A percentile compares a stretch with the other conserved stretches of the same genome.
Evolutionary conservation across 2,888 invertebrate species (phyloP).

Genomic region (Acanthosoma haemorrhoidale): DNA sequence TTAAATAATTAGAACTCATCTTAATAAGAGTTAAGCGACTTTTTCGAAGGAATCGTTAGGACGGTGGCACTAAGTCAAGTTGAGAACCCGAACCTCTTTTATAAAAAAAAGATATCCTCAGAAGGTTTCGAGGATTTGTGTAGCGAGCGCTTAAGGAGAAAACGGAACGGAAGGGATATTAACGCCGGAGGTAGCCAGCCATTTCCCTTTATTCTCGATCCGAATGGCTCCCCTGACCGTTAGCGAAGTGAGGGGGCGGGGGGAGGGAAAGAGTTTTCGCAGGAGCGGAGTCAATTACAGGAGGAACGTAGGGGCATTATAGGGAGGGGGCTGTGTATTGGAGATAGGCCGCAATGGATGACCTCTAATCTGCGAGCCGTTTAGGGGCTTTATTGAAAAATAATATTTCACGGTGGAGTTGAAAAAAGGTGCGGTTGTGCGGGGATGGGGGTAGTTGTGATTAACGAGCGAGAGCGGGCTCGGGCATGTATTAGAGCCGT

Average conservation of each 20-base stretch:
- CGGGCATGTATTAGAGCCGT: neutral
- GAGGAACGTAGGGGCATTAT: neutral
- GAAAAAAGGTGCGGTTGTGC: constrained; percentile 11
- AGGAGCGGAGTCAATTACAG: constrained; percentile 2
- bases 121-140: neutral
- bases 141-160: neutral
- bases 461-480: neutral
- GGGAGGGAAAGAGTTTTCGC: neutral
- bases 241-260: too few species aligned
- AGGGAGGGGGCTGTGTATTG: constrained; percentile 1
- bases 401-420: constrained; percentile 31
- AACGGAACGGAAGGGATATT: neutral
- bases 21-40: too few species aligned
- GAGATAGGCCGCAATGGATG: constrained; percentile 13
- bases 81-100: neutral
- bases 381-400: constrained; percentile 33
- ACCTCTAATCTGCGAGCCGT: constrained; percentile 21
- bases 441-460: neutral
- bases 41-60: too few species aligned
- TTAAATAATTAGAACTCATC: too few species aligned
- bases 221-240: neutral
- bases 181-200: neutral
- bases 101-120: neutral
- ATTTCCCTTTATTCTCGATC: too few species aligned
- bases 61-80: too few species aligned